phyloP scores from a whole-genome alignment of 2,797 vertebrate genomes.

The Falco concolor region DNA sequence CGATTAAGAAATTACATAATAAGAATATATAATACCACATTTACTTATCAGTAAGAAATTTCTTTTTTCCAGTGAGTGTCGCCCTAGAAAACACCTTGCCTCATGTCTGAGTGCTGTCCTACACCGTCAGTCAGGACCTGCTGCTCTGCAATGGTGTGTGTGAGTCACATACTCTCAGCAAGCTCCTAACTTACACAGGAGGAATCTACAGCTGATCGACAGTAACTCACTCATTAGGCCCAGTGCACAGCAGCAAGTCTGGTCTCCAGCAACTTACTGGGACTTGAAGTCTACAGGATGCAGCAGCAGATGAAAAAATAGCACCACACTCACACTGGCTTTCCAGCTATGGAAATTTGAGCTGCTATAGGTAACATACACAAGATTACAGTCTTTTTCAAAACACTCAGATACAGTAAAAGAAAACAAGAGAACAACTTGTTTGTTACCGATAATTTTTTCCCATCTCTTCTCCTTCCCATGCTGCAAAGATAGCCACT shows the following conservation, averaged over 20 bases:
- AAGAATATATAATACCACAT: not conserved
- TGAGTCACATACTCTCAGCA: not conserved
- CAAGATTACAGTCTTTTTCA: not conserved
- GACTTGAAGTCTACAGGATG: not conserved
- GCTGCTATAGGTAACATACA: rapidly evolving
- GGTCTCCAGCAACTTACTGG: not conserved
- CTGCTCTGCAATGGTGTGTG: not conserved
- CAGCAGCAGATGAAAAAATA: not conserved
- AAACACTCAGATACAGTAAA: not conserved
- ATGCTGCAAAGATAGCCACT: not conserved
- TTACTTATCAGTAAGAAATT: not conserved
- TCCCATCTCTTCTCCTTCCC: not conserved
- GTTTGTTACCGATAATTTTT: not conserved
- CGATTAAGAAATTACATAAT: not conserved
- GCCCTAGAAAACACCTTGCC: not conserved
- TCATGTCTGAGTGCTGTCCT: not conserved
- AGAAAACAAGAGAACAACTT: not conserved
- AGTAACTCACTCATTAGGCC: not conserved
- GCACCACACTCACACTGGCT: not conserved
- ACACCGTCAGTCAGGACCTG: not conserved
- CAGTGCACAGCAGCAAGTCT: not conserved
- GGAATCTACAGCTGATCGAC: not conserved
- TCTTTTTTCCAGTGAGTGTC: not conserved
- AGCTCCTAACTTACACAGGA: not conserved
- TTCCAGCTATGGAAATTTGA: not conserved